Conservation (phyloP, 2,888 invertebrate genomes). For the Meganola albula region DNA sequence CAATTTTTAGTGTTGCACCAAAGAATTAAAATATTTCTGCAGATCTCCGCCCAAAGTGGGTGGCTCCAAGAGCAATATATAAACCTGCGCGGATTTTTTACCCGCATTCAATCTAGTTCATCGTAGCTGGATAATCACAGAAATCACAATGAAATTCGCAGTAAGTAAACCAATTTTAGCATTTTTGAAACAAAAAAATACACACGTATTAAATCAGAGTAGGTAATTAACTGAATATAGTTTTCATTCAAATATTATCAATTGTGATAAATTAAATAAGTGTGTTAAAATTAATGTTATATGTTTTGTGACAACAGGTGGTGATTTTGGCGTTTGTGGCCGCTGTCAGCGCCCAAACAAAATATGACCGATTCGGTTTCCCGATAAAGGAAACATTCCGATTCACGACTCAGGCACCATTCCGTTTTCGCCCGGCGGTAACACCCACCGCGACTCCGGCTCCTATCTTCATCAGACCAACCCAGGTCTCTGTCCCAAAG, state of each 20-base stretch:
- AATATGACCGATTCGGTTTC: constrained; percentile 11
- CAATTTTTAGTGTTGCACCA: constrained; percentile 43
- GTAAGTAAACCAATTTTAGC: constrained; percentile 51
- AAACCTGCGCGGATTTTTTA: constrained; percentile 63
- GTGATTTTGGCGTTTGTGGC: constrained; percentile 46
- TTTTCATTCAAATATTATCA: too few relatives aligned
- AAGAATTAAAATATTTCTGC: constrained; percentile 69
- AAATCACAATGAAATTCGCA: constrained; percentile 53
- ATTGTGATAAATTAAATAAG: too few relatives aligned
- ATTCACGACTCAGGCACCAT: constrained; percentile 17
- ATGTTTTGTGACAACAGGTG: constrained; percentile 33
- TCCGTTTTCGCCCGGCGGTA: constrained; percentile 11
- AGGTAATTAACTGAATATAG: too few relatives aligned
- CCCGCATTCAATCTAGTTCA: constrained; percentile 68
- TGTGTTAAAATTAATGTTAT: too few relatives aligned
- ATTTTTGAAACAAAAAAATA: too few relatives aligned
- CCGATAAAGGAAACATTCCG: too few relatives aligned
- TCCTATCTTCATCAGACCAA: constrained; percentile 7
- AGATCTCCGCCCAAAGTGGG: constrained; percentile 56
- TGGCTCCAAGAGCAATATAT: constrained; percentile 61
- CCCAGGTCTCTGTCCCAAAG: constrained; percentile 2
- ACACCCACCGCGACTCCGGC: constrained; percentile 9
- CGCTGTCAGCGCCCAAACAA: constrained; percentile 40
- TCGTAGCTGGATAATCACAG: constrained; percentile 48
- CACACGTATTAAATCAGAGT: too few relatives aligned